phyloP scores from a whole-genome alignment of 2,888 invertebrate genomes.

The Hymenopus coronatus region DNA sequence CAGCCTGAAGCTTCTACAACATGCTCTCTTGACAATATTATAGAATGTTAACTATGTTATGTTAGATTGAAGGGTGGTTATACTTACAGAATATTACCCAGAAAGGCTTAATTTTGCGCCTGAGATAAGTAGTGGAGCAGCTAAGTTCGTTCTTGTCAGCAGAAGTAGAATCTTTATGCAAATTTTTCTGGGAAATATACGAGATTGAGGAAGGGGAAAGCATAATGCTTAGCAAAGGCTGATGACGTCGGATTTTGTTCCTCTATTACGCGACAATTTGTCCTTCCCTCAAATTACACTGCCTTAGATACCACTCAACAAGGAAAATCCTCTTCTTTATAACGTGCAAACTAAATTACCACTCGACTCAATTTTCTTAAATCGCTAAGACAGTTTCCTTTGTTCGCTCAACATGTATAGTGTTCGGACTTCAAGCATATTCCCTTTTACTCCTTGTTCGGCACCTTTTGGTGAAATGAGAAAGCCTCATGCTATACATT shows the following conservation, averaged over 20 bases:
- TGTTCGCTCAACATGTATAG: background rate
- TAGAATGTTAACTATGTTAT: too few species aligned
- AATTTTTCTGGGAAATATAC: background rate
- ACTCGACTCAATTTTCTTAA: background rate
- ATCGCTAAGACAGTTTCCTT: background rate
- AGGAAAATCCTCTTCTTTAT: background rate
- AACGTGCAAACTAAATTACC: slow-evolving; percentile 8
- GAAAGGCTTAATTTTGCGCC: background rate
- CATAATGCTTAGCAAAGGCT: background rate
- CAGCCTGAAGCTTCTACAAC: too few species aligned
- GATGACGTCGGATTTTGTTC: background rate
- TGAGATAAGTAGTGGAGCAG: background rate
- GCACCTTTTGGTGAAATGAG: too few species aligned
- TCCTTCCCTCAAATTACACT: background rate
- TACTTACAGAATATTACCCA: background rate
- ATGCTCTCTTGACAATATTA: too few species aligned
- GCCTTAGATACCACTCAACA: background rate
- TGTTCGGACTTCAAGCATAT: background rate
- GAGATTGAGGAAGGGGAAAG: background rate
- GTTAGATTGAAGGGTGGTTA: too few species aligned
- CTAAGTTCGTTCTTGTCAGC: background rate
- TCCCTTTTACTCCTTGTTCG: background rate
- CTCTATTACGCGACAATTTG: background rate
- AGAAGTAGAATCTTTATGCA: background rate
- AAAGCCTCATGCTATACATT: too few species aligned